Base-by-base conservation (phyloP, 64 coral and sea anemone species). In the Actinia tenebrosa region DNA sequence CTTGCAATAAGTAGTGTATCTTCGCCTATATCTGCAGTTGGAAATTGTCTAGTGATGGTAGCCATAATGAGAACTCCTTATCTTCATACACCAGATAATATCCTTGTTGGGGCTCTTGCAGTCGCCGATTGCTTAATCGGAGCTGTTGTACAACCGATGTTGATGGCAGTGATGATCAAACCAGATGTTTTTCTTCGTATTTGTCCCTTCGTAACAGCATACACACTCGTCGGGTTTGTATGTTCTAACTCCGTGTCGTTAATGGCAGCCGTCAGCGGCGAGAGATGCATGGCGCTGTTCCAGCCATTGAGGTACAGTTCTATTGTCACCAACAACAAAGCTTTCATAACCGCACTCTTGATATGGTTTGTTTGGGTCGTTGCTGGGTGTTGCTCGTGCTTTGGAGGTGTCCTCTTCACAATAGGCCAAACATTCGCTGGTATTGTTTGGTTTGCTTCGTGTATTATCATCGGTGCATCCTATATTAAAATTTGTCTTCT, bases 401-500 rank as follows among this genome's bases (percentile, higher is more conserved):
- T 61, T 19, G 58, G 50, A 61, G 23, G 22, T 2, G 15, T 16
- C 16, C 0, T 46, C 27, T 84, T 84, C 53, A 61, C 11, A 43
- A 52, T 22, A 18, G 82, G 25, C 3, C 58, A 25, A n/a, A 61
- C 60, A 84, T 26, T 84, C 22, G 64, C 64, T 23, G 64, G 64
- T 61, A 19, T 61, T 25, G 20, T 26, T 27, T 79, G 77, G 77
- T 45, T 15, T 47, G 9, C 45, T 43, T 79, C 77, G 0, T 47
- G 37, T 20, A 50, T 53, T 20, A 53, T 53, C 44, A 81, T 81
- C 79, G 79, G 18, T 7, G 43, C 27, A 10, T 81, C 44, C 16
- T 61, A 85, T n/a, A n/a, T 63, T 37, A 85, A 85, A 85, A 85
- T 63, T 15, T 61, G 16, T 18, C 16, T 45, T 44, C n/a, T 85